Evolutionary conservation across 1,140 invertebrate genomes (phyloP).

Genomic region (Eurytemora carolleeae): DNA sequence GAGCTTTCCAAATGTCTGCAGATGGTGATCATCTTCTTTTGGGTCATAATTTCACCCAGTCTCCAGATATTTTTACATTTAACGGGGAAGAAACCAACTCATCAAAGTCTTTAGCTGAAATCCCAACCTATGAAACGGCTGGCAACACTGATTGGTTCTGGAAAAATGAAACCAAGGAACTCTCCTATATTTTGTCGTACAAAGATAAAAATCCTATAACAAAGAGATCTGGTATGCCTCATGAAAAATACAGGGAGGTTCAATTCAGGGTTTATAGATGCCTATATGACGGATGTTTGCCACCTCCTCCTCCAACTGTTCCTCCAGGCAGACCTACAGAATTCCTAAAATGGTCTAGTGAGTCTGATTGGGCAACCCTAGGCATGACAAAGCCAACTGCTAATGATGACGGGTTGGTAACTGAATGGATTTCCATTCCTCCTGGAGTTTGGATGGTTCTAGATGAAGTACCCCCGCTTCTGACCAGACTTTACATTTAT

Average conservation of each 20-base stretch:
- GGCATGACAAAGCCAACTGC: background rate
- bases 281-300: slow-evolving; percentile 14
- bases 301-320: slow-evolving; percentile 15
- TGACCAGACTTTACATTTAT: slow-evolving; percentile 15
- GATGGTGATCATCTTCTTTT: background rate
- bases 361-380: slow-evolving; percentile 8
- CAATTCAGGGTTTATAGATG: slow-evolving; percentile 7
- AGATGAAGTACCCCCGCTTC: slow-evolving; percentile 9
- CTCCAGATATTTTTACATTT: background rate
- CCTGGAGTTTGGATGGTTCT: slow-evolving; percentile 16
- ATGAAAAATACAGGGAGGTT: background rate
- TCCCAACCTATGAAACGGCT: slow-evolving; percentile 5
- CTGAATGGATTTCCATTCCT: background rate
- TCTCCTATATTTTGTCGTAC: background rate
- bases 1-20: background rate
- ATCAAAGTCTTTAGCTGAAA: slow-evolving; percentile 12
- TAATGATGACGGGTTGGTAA: background rate
- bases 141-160: slow-evolving; percentile 6
- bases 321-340: slow-evolving; percentile 9
- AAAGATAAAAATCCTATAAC: no score
- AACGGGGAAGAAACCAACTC: slow-evolving; percentile 3
- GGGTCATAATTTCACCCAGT: slow-evolving; percentile 14
- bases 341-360: slow-evolving; percentile 15
- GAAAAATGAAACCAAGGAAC: background rate
- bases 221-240: slow-evolving; percentile 1